phyloP scores from a whole-genome alignment of 1,140 invertebrate genomes.

The Caenorhabditis tropicalis region DNA sequence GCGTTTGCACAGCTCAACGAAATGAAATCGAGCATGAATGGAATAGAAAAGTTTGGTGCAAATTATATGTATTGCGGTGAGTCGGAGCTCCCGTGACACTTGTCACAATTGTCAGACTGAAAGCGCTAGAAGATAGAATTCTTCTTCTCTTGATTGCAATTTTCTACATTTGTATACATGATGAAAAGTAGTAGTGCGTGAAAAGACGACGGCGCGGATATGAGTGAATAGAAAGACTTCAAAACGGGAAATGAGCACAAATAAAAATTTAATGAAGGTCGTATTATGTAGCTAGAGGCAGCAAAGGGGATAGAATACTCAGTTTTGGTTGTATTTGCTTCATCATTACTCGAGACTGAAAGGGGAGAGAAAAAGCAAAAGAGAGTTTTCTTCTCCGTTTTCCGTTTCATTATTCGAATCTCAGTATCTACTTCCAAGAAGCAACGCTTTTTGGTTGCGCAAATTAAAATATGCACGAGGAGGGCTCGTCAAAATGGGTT shows the following conservation, averaged over 20 bases:
- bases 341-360: neutral
- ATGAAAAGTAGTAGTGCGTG: constrained; percentile 26
- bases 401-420: neutral
- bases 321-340: constrained; percentile 22
- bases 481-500: constrained; percentile 2
- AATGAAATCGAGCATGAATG: neutral
- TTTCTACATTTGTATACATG: neutral
- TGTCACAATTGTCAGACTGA: neutral
- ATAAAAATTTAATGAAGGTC: constrained; percentile 43
- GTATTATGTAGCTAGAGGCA: constrained; percentile 34
- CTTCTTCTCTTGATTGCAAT: neutral
- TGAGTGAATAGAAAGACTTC: constrained; percentile 40
- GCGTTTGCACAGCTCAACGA: neutral
- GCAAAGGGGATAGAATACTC: constrained; percentile 25
- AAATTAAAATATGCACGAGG: constrained; percentile 17
- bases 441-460: neutral
- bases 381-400: neutral
- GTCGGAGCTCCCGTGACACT: neutral
- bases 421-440: neutral
- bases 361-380: no score
- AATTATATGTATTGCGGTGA: neutral
- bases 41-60: neutral
- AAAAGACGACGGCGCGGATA: neutral
- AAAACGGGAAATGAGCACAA: constrained; percentile 37
- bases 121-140: no score